Evolutionary conservation across 92 coral and sea anemone species (phyloP), one percentile per base, ranked within the genome.

Genomic region (Umimayanthus kanabou): DNA sequence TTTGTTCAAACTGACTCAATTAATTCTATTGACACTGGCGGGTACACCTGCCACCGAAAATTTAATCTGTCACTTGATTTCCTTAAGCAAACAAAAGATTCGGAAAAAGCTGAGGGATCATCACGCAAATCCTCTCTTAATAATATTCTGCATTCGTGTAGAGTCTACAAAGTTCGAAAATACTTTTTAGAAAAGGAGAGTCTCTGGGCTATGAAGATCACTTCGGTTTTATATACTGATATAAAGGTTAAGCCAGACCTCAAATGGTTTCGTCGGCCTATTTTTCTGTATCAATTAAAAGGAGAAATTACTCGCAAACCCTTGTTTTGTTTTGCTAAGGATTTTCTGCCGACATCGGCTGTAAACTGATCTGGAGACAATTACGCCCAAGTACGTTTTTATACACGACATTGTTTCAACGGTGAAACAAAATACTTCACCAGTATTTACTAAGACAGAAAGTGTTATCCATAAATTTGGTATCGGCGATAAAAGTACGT

Each of bases 1-100:
- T 70, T 71, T 71, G 76, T 8, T 71, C 76, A 23, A 61, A 61
- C 26, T 5, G 26, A 15, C 20, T 14, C 69, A 22, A 9, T 61
- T 61, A 61, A 61, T 61, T 61, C 69, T 61, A 25, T 20, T 61
- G 69, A 61, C 69, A 61, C 22, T 61, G 69, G 69, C 25, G n/a
- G 69, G 69, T 61, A 61, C 64, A 84, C 88, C 77, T 70, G 77
- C 43, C 74, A 84, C 25, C 42, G 66, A 39, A 13, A 9, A 77
- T 81, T 82, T 70, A 88, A 45, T 80, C 33, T 80, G 80, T 70
- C 86, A 22, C 39, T 67, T 47, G 77, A 71, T 88, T 82, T 64
- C 64, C 72, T 87, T 80, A 20, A 80, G 67, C 37, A 80, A 80
- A 80, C 26, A 37, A 55, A 80, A 80, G 67, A 80, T 49, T 15